These are phyloP conservation scores for Trichoplusia ni DNA, from an alignment of 1,140 invertebrate species.

Conservation along the genomic window DNA sequence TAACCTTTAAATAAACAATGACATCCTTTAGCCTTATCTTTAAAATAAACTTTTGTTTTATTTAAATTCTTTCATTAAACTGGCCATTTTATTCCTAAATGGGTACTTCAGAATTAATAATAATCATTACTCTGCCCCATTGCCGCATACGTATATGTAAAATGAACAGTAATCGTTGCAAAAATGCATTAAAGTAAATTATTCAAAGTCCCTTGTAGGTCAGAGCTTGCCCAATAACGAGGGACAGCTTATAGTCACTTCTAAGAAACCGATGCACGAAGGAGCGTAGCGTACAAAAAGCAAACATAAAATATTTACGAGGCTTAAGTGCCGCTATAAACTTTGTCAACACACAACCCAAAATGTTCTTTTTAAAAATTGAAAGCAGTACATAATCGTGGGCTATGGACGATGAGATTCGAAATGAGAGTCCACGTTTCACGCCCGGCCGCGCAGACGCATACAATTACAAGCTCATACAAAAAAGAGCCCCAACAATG, in stretches of 20 bases:
- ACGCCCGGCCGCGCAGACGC: constrained; percentile 69
- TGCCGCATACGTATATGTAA: not conserved
- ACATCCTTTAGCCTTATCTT: not conserved
- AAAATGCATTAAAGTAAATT: constrained; percentile 1
- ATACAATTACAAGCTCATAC: constrained; percentile 71
- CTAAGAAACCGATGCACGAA: constrained; percentile 35
- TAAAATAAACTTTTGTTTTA: not conserved
- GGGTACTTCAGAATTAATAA: not conserved
- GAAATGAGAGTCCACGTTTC: constrained; percentile 54
- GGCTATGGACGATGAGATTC: constrained; percentile 50
- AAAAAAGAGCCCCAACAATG: constrained; percentile 75
- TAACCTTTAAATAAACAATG: constrained; percentile 2
- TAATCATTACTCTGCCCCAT: not conserved
- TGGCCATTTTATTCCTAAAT: not conserved
- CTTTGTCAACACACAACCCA: constrained; percentile 31
- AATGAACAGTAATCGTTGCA: not conserved
- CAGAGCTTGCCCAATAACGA: constrained; percentile 14
- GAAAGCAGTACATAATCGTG: constrained; percentile 45
- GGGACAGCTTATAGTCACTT: constrained; percentile 29
- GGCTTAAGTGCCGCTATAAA: constrained; percentile 53
- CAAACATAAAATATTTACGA: constrained; percentile 46
- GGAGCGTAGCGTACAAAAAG: constrained; percentile 25
- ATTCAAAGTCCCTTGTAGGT: constrained; percentile 20
- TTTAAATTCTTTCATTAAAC: not conserved
- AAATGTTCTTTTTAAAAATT: constrained; percentile 30